A percentile compares a stretch with the other conserved stretches of the same genome.
Evolutionary conservation across 2,797 vertebrate genomes (phyloP).

Genomic region (Enteromius paludinosus): DNA sequence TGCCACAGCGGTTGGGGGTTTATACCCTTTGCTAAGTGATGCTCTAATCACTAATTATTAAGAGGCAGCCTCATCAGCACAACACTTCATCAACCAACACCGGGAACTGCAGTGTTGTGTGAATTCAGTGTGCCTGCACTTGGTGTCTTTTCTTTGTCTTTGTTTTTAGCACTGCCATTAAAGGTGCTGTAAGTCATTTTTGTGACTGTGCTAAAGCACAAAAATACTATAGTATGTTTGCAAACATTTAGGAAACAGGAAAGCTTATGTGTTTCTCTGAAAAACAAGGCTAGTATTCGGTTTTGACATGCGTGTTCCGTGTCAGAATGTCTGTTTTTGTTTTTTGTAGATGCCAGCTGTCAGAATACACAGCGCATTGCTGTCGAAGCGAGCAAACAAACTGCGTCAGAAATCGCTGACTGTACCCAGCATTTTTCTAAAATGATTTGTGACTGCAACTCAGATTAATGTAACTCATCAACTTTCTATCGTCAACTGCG

Average conservation of each 20-base stretch:
- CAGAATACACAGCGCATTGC: not conserved
- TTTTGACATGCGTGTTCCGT: not conserved
- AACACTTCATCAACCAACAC: slow-evolving; percentile 28
- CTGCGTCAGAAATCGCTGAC: not conserved
- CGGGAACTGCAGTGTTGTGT: not conserved
- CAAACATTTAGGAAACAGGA: not conserved
- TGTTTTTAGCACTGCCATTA: not conserved
- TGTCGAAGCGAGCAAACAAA: not conserved
- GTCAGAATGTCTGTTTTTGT: not conserved
- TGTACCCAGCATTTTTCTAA: not conserved
- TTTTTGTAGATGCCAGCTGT: not conserved
- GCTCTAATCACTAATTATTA: slow-evolving; percentile 41
- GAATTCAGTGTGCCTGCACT: not conserved
- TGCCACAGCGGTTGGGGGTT: slow-evolving; percentile 28
- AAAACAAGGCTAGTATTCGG: not conserved
- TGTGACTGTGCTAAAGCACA: not conserved
- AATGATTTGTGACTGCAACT: not conserved
- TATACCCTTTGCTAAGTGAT: slow-evolving; percentile 40
- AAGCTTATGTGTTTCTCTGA: not conserved
- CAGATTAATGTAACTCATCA: not conserved
- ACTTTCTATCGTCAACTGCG: not conserved
- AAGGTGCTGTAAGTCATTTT: not conserved
- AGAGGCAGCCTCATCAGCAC: slow-evolving; percentile 27
- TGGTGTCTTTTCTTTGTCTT: not conserved
- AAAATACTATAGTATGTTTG: not conserved